A percentile compares a stretch with the other conserved stretches of the same genome.
These are phyloP conservation scores for Esox lucius DNA, from an alignment of 2,797 vertebrate species.

Conservation along the genomic window DNA sequence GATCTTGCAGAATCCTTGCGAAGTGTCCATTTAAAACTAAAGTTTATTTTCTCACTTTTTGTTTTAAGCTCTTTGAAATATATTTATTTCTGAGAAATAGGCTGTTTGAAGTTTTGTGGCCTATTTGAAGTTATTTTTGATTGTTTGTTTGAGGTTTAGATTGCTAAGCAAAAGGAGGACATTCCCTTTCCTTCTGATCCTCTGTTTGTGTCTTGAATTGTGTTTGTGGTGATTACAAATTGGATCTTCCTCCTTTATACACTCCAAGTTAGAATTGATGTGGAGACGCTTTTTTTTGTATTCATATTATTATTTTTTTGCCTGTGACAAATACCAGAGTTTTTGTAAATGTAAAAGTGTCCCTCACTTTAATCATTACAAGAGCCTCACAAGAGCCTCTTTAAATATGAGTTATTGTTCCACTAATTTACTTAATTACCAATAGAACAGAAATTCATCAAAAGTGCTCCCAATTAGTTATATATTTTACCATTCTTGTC, in stretches of 20 bases:
- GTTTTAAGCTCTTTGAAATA: too few species aligned
- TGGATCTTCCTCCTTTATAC: background rate
- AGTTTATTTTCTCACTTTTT: too few species aligned
- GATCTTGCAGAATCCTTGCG: too few species aligned
- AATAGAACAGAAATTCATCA: constrained; percentile 13
- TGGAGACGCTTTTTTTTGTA: background rate
- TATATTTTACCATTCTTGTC: background rate
- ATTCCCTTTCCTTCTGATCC: background rate
- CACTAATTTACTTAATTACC: constrained; percentile 16
- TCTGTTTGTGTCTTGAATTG: background rate
- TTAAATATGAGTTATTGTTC: constrained; percentile 2
- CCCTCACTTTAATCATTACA: constrained; percentile 8
- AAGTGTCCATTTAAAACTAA: too few species aligned
- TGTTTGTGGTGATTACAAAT: background rate
- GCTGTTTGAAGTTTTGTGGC: too few species aligned
- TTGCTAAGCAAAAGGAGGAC: background rate
- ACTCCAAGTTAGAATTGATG: background rate
- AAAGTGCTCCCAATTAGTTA: constrained; percentile 10
- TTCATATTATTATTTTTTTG: background rate
- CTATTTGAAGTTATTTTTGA: too few species aligned
- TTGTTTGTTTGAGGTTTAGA: too few species aligned
- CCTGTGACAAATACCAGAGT: background rate
- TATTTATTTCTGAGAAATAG: too few species aligned
- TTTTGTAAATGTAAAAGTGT: background rate
- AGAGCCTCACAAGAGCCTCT: constrained; percentile 12